Evolutionary conservation across 2,888 invertebrate species (phyloP).

Genomic region (Pachydiplax longipennis): DNA sequence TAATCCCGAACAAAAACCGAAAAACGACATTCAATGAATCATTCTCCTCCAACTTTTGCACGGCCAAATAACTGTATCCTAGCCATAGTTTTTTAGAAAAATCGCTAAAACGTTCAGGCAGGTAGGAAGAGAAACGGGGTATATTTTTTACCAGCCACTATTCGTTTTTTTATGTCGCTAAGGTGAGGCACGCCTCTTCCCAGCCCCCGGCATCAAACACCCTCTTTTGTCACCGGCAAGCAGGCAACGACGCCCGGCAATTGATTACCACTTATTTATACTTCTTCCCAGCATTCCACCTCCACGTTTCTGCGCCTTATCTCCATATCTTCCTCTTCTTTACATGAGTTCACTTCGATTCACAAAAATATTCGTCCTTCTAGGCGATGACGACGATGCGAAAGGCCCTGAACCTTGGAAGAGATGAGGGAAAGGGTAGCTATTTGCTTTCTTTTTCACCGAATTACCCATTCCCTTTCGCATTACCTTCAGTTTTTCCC

Average conservation of each 20-base stretch:
- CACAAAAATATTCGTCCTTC: neutral
- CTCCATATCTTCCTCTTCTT: neutral
- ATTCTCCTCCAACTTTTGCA: neutral
- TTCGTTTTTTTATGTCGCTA: neutral
- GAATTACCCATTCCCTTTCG: neutral
- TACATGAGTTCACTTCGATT: neutral
- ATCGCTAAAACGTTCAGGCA: neutral
- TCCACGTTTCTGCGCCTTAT: neutral
- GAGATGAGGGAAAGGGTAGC: neutral
- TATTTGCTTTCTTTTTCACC: neutral
- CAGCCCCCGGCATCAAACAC: neutral
- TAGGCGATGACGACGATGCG: neutral
- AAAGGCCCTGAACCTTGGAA: neutral
- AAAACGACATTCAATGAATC: neutral
- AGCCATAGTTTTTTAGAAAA: neutral
- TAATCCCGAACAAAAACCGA: neutral
- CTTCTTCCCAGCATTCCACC: neutral
- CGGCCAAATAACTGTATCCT: neutral
- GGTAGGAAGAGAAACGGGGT: neutral
- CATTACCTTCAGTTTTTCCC: neutral
- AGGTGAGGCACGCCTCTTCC: neutral
- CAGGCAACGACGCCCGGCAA: neutral
- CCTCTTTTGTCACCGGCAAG: neutral
- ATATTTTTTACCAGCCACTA: neutral
- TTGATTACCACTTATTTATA: neutral